These are phyloP conservation scores for Dryobota labecula DNA, from an alignment of 2,888 invertebrate species.

Conservation along the genomic window DNA sequence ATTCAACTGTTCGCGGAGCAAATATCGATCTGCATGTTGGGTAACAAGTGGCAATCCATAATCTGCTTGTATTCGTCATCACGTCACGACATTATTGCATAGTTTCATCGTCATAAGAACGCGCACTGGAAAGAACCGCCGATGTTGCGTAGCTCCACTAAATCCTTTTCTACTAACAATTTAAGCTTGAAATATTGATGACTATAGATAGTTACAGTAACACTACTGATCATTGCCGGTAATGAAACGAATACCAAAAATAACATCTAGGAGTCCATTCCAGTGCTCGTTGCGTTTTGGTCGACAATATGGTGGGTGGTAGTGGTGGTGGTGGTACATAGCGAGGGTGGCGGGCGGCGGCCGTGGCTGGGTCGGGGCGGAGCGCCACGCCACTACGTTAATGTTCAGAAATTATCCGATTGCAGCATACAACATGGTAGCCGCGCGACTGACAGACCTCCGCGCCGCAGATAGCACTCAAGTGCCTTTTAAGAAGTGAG, in stretches of 20 bases:
- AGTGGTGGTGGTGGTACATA: conserved; percentile 73
- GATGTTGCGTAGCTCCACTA: neutral
- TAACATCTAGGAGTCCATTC: conserved; percentile 40
- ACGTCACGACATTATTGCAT: conserved; percentile 34
- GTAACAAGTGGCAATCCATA: neutral
- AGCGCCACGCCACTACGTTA: conserved; percentile 83
- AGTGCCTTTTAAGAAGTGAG: conserved; percentile 99
- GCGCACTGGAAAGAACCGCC: conserved; percentile 40
- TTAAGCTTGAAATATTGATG: neutral
- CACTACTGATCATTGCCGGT: neutral
- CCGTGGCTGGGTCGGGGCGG: conserved; percentile 61
- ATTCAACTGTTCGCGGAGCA: neutral
- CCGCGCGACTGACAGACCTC: conserved; percentile 98
- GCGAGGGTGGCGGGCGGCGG: conserved; percentile 71
- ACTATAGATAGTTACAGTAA: neutral
- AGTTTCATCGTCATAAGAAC: conserved; percentile 42
- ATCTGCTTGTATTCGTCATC: conserved; percentile 39
- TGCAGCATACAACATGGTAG: conserved; percentile 99
- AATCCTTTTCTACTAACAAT: neutral
- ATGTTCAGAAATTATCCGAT: conserved; percentile 93
- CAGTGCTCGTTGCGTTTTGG: conserved; percentile 75
- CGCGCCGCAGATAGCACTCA: conserved; percentile 98
- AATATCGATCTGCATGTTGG: conserved; percentile 17
- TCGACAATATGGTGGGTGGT: conserved; percentile 90
- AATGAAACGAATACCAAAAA: neutral